Percentiles rank a stretch among this genome's conserved stretches.
These are phyloP conservation scores for Aphidius gifuensis DNA, from an alignment of 1,140 invertebrate species.

Conservation along the genomic window DNA sequence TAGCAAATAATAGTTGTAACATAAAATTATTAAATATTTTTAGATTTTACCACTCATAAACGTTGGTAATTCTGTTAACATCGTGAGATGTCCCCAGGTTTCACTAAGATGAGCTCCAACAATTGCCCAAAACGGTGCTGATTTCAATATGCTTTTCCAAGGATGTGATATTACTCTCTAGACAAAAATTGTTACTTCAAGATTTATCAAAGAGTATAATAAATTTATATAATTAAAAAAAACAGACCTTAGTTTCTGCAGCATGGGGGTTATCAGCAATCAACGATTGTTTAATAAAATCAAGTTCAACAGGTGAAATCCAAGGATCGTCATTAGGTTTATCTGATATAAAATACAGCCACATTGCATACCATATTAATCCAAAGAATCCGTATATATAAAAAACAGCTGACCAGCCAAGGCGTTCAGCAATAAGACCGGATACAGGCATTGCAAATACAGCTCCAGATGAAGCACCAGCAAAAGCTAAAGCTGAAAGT, in stretches of 20 bases:
- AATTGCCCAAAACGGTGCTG: conserved; percentile 85
- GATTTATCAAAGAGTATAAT: background rate
- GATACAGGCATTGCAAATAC: conserved; percentile 76
- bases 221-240: conserved; percentile 13
- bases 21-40: conserved; percentile 4
- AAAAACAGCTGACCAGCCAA: conserved; percentile 85
- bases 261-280: conserved; percentile 24
- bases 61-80: conserved; percentile 84
- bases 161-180: conserved; percentile 62
- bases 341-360: conserved; percentile 71
- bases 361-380: conserved; percentile 68
- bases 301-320: conserved; percentile 72
- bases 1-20: too few species aligned
- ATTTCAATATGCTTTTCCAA: conserved; percentile 78
- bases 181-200: too few species aligned
- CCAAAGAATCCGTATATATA: conserved; percentile 80
- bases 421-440: conserved; percentile 66
- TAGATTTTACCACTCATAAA: conserved; percentile 74
- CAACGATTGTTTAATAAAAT: conserved; percentile 65
- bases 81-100: conserved; percentile 96
- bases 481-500: conserved; percentile 74
- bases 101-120: conserved; percentile 87
- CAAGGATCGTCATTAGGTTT: conserved; percentile 72
- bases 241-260: conserved; percentile 18
- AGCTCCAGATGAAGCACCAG: conserved; percentile 79